Evolutionary conservation across 1,140 invertebrate genomes (phyloP), one percentile per base, ranked within the genome.

Genomic region (Drosophila ananassae): DNA sequence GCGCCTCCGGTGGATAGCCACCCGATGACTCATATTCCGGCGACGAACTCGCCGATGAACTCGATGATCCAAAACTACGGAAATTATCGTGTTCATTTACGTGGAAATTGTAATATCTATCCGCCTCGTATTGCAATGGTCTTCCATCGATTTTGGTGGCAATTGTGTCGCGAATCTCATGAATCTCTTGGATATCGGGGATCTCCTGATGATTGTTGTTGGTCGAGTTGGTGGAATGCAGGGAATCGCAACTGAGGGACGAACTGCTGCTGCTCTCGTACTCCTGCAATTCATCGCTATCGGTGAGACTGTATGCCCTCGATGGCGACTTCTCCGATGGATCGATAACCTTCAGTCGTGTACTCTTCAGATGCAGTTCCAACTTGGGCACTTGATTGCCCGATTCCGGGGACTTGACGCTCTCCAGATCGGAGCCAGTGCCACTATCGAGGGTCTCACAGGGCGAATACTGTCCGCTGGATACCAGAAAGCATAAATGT

Each of bases 81-180:
- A 72, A 91, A 54, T 90, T 90, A 4, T 74, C 90, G 12, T 84
- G 79, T 82, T 97, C 96, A 79, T 96, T 96, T 56, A 97, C 91
- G 91, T 97, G 96, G 79, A 97, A 97, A 79, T 95, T 95, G 79
- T 96, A 96, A 91, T 94, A 96, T 90, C 95, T 95, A 92, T 97
- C 96, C 56, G 95, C 93, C 78, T 96, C 95, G 73, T 95, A 96
- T 46, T 93, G 84, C 50, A 90, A 52, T 0, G 90, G 90, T 10
- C 84, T 22, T 5, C 79, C 90, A 75, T 91, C 52, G 53, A 91
- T 81, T 21, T 85, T 85, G 5, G 80, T 83, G 13, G 57, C 56
- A 17, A 53, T n/a, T 4, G 13, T 47, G 17, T 55, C 3, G 2
- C 4, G 0, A 34, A 32, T 57, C 2, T 48, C 50, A 2, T 21